Evolutionary conservation across 2,797 vertebrate genomes (phyloP).

Genomic region (Ctenosaura bakeri): DNA sequence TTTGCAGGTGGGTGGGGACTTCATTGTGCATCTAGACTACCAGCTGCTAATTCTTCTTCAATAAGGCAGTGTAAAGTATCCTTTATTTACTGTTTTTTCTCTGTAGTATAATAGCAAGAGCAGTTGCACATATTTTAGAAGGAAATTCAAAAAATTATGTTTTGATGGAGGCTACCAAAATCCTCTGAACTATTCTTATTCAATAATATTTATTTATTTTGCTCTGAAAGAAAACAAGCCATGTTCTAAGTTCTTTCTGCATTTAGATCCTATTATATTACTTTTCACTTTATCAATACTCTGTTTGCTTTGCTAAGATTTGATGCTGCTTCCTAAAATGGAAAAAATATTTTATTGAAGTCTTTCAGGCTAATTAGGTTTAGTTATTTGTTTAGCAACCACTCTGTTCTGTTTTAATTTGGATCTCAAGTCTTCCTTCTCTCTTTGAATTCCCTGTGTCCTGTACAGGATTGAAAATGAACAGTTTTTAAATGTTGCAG

Average conservation of each 20-base stretch:
- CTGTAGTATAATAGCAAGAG: too few relatives aligned
- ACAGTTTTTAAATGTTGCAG: not conserved
- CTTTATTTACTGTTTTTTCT: too few relatives aligned
- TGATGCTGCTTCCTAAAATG: not conserved
- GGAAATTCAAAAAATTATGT: not conserved
- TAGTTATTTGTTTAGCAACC: not conserved
- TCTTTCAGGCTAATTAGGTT: not conserved
- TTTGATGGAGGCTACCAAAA: not conserved
- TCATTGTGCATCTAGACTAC: too few relatives aligned
- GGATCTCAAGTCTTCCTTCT: not conserved
- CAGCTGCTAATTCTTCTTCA: too few relatives aligned
- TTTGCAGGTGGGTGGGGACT: too few relatives aligned
- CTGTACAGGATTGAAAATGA: constrained; percentile 12
- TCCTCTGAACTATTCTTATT: not conserved
- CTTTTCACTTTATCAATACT: not conserved
- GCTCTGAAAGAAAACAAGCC: not conserved
- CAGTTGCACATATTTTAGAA: not conserved
- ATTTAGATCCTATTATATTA: not conserved
- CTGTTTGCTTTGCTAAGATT: not conserved
- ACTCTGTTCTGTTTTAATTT: constrained; percentile 4
- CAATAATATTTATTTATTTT: not conserved
- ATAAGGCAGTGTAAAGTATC: too few relatives aligned
- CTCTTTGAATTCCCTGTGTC: constrained; percentile 1
- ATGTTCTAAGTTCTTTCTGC: not conserved
- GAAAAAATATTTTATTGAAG: not conserved